Evolutionary conservation across 2,888 invertebrate genomes (phyloP).

Genomic region (Mesopsocus fuscifrons): DNA sequence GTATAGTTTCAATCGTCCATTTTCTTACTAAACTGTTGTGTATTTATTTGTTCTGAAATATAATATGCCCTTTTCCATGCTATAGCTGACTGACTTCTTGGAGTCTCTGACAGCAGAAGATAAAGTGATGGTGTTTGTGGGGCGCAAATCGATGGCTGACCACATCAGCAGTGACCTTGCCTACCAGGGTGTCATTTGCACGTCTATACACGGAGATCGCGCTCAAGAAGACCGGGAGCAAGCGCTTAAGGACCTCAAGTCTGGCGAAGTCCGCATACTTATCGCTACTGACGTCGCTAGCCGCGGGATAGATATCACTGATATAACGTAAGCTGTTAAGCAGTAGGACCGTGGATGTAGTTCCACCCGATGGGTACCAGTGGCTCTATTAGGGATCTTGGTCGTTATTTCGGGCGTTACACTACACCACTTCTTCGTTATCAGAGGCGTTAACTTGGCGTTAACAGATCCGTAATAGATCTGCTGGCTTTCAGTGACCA

Average conservation of each 20-base stretch:
- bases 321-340: constrained; percentile 45
- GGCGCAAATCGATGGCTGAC: constrained; percentile 66
- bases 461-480: no score
- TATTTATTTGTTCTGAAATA: no score
- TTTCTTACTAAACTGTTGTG: constrained; percentile 12
- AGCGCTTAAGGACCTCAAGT: constrained; percentile 66
- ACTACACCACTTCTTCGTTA: no score
- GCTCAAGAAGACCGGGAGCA: constrained; percentile 45
- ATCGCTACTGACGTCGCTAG: constrained; percentile 93
- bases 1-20: constrained; percentile 1
- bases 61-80: no score
- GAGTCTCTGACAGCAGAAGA: constrained; percentile 48
- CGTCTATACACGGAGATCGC: constrained; percentile 59
- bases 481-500: no score
- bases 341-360: no score
- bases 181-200: constrained; percentile 44
- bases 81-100: constrained; percentile 50
- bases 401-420: no score
- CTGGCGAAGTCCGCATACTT: constrained; percentile 59
- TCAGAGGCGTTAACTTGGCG: no score
- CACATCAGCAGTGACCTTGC: constrained; percentile 63
- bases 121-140: constrained; percentile 82
- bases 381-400: no score
- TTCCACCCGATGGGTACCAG: no score
- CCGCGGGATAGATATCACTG: constrained; percentile 79